These are phyloP conservation scores for Andrena camellia DNA, from an alignment of 2,888 invertebrate species.

Conservation along the genomic window DNA sequence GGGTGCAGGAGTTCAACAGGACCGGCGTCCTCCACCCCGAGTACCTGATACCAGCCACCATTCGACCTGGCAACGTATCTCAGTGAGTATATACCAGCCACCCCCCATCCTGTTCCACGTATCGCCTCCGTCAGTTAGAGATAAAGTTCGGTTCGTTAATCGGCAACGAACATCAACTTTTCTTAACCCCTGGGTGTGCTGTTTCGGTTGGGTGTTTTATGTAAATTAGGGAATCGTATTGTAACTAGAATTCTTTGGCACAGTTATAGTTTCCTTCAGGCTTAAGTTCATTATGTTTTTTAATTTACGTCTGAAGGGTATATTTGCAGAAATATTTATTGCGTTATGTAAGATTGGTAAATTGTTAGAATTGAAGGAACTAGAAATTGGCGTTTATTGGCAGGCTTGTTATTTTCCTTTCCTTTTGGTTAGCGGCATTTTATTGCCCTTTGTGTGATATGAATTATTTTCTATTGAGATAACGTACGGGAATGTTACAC, in stretches of 20 bases:
- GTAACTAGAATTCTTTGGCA: background rate
- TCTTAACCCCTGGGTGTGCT: too few relatives aligned
- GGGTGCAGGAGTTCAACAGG: constrained; percentile 82
- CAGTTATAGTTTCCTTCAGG: background rate
- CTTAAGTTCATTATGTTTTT: background rate
- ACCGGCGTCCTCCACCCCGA: constrained; percentile 83
- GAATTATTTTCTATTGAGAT: constrained; percentile 15
- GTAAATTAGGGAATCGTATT: background rate
- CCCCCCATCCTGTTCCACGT: background rate
- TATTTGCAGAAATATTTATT: background rate
- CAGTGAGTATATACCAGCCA: constrained; percentile 77
- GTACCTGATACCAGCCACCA: constrained; percentile 82
- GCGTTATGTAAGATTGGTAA: too few relatives aligned
- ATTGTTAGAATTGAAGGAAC: too few relatives aligned
- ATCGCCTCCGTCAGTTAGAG: background rate
- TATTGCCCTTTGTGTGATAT: background rate
- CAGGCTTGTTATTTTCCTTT: background rate
- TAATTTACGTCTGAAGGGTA: background rate
- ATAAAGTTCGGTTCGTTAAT: background rate
- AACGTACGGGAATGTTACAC: constrained; percentile 19
- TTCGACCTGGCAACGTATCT: constrained; percentile 81
- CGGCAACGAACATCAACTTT: background rate
- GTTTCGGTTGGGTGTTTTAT: background rate
- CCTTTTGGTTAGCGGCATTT: background rate
- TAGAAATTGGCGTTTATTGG: background rate